Base-by-base conservation (phyloP, 2,113 vertebrate species). In the Pao palembangensis region DNA sequence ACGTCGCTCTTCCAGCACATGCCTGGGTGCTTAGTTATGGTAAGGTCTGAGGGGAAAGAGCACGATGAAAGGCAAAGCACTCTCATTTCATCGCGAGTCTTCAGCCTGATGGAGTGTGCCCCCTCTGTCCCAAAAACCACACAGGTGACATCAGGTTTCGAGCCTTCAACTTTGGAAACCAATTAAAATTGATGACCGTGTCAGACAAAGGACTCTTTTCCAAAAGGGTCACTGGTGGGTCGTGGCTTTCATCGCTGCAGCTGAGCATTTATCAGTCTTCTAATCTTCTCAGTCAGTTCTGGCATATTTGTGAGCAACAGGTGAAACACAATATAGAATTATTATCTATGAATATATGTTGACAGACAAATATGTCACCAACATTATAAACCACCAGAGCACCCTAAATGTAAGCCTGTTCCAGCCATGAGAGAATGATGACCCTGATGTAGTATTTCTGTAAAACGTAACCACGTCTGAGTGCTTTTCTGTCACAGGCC, bases 181-280 rank as follows among this genome's bases (percentile, higher is more conserved):
- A 59, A 46, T 55, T 47, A 57, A 56, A 55, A 34, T 21, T 31
- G 20, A 53, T 64, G 59, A 73, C 15, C 25, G 31, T 21, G 25
- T 20, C 6, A 43, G 31, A 78, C 58, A 80, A 70, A 58, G 61
- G 64, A 48, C 61, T 57, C 43, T 61, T 68, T 71, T 52, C 52
- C 25, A 14, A 44, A 0, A 0, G 38, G 68, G 72, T 67, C 59
- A 23, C 2, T 2, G 6, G 19, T 1, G 50, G 58, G 52, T 61
- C 48, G 3, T 58, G 51, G 60, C 66, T 65, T 71, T 80, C 72
- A 78, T 51, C 66, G 16, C 18, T 47, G 54, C 70, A 61, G 74
- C 61, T 69, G 66, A 47, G 10, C n/a, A 6, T 21, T 73, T 53
- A 25, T 48, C 25, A 19, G 48, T 17, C 34, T 38, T 38, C 34